Conservation (phyloP, 2,888 invertebrate genomes). For the Oligia latruncula region DNA sequence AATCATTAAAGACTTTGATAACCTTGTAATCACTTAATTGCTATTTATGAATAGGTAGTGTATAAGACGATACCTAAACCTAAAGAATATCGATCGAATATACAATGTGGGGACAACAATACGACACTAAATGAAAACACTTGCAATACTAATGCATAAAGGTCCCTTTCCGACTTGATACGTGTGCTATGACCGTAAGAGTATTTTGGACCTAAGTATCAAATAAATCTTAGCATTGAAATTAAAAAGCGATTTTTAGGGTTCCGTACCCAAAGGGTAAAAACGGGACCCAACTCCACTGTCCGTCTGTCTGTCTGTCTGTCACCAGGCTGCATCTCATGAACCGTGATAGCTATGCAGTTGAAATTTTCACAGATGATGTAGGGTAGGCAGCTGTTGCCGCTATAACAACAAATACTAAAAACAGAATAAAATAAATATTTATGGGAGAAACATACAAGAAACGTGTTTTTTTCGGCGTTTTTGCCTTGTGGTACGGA, state of each 20-base stretch:
- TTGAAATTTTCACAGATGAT: too few species aligned
- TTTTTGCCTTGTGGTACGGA: too few species aligned
- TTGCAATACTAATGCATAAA: not conserved
- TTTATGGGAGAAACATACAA: too few species aligned
- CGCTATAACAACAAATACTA: too few species aligned
- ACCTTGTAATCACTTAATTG: not conserved
- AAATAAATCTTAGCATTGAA: not conserved
- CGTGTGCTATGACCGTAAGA: not conserved
- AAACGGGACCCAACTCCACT: too few species aligned
- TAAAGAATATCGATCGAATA: not conserved
- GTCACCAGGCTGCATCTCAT: too few species aligned
- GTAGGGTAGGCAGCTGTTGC: too few species aligned
- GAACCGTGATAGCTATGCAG: too few species aligned
- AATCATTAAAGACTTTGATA: not conserved
- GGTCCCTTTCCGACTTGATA: not conserved
- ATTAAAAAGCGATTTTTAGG: not conserved
- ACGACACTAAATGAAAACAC: not conserved
- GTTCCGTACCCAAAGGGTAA: too few species aligned
- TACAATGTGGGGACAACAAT: not conserved
- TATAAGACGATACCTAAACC: not conserved
- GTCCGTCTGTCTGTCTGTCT: too few species aligned
- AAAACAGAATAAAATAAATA: too few species aligned
- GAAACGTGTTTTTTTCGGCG: too few species aligned
- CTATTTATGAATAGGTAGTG: not conserved
- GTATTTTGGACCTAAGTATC: not conserved